Conservation (phyloP, 2,888 invertebrate species). For the Neria commutata region DNA sequence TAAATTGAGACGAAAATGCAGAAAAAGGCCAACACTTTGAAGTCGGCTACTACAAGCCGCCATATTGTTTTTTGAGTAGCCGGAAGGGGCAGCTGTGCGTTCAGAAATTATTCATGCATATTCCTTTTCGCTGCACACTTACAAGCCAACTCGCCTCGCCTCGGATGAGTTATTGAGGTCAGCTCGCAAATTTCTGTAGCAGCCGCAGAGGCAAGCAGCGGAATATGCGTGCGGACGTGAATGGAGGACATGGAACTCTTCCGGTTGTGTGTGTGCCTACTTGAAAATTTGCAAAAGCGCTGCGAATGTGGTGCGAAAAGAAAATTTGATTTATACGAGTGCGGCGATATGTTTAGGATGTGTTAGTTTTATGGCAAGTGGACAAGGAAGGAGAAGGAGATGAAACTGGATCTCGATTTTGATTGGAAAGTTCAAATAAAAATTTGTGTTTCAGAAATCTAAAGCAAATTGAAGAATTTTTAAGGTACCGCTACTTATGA, state of each 20-base stretch:
- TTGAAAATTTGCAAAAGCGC: not conserved
- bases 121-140: no score
- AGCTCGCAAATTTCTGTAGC: not conserved
- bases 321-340: conserved; percentile 40
- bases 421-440: no score
- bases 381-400: not conserved
- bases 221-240: conserved; percentile 25
- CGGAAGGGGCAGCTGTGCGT: conserved; percentile 7
- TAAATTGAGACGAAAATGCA: not conserved
- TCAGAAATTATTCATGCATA: conserved; percentile 53
- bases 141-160: conserved; percentile 5
- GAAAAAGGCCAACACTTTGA: not conserved
- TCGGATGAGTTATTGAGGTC: conserved; percentile 25
- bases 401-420: no score
- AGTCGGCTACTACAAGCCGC: conserved; percentile 5
- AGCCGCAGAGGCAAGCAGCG: not conserved
- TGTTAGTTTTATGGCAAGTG: conserved; percentile 17
- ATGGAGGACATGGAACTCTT: no score
- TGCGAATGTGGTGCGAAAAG: conserved; percentile 35
- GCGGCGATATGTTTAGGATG: conserved; percentile 11
- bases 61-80: conserved; percentile 3
- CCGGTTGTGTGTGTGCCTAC: not conserved
- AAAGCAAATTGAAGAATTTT: not conserved
- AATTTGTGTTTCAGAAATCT: no score
- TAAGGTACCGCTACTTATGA: not conserved